Base-by-base conservation (phyloP, 2,888 invertebrate species). In the Sarcophaga subvicina region DNA sequence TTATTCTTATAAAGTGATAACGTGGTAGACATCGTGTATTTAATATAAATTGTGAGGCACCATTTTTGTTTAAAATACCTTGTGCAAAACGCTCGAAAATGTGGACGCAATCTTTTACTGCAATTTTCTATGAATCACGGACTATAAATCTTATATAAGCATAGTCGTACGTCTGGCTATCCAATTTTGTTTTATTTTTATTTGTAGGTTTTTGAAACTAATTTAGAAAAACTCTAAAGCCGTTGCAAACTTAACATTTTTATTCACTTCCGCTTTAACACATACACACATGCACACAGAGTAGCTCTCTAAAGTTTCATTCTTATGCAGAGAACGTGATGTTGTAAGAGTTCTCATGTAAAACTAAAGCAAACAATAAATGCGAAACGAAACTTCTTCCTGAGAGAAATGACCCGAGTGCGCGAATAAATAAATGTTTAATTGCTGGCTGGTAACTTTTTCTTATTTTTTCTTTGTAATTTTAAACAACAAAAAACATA, bases 391-490 rank as follows among this genome's bases (percentile, higher is more conserved):
- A 73, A 77, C 17, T 81, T 85, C 77, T 81, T 49, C 66, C 60
- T 8, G 49, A 66, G 78, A 78, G 78, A 83, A 87, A 75, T 81
- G 77, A 81, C 83, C 72, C 83, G 59, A 64, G 80, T 77, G 47
- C 80, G 81, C 73, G 86, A 80, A 79, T 87, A 87, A 87, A 83
- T 75, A 83, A 78, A 87, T 64, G 66, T 75, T 87, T 87, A 83
- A 87, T 81, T 87, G 80, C 78, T 81, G 78, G 80, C 81, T 71
- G 81, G 60, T 62, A 87, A 81, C 69, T 86, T 81, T 14, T 75
- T 75, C 86, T 69, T 67, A 62, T 60, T 71, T 47, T 63, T 63
- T 63, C 25, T 64, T 64, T 64, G 17, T 69, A 14, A 49, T 14
- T 54, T 54, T 14, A 54, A 37, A 37, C 37, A 37, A 2, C 5